phyloP scores from a whole-genome alignment of 2,797 vertebrate species.

The Triplophysa yarkandensis region DNA sequence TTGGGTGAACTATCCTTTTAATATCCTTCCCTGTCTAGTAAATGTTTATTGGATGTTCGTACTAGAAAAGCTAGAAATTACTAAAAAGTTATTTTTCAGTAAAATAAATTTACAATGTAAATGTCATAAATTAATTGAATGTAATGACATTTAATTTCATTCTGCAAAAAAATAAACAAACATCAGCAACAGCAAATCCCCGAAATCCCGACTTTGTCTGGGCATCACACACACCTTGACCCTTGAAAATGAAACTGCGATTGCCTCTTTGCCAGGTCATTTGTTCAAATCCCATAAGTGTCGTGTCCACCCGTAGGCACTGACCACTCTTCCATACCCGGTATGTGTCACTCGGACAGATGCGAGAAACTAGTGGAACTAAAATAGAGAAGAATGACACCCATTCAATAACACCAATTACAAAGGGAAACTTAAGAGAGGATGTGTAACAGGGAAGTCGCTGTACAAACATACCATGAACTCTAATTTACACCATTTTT shows the following conservation, averaged over 20 bases:
- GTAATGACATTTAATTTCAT: no score
- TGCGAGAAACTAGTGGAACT: slow-evolving; percentile 96
- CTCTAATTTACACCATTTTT: slow-evolving; percentile 5
- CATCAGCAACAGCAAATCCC: no score
- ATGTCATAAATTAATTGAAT: no score
- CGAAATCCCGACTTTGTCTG: background rate
- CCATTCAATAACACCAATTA: slow-evolving; percentile 14
- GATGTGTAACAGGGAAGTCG: slow-evolving; percentile 14
- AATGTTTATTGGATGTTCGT: no score
- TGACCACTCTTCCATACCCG: slow-evolving; percentile 98
- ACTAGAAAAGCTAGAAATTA: no score
- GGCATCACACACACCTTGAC: slow-evolving; percentile 81
- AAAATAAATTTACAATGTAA: no score
- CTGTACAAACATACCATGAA: slow-evolving; percentile 38
- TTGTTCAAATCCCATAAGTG: slow-evolving; percentile 94
- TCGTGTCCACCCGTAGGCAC: slow-evolving; percentile 94
- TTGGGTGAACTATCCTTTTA: no score
- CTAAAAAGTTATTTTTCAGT: no score
- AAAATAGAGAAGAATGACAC: slow-evolving; percentile 47
- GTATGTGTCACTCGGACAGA: slow-evolving; percentile 97
- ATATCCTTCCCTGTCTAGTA: no score
- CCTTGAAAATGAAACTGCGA: slow-evolving; percentile 94
- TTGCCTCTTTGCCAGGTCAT: slow-evolving; percentile 99
- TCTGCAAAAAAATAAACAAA: no score
- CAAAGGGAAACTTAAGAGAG: slow-evolving; percentile 1